Conservation (phyloP, 2,113 vertebrate species). For the Toxotes jaculatrix region DNA sequence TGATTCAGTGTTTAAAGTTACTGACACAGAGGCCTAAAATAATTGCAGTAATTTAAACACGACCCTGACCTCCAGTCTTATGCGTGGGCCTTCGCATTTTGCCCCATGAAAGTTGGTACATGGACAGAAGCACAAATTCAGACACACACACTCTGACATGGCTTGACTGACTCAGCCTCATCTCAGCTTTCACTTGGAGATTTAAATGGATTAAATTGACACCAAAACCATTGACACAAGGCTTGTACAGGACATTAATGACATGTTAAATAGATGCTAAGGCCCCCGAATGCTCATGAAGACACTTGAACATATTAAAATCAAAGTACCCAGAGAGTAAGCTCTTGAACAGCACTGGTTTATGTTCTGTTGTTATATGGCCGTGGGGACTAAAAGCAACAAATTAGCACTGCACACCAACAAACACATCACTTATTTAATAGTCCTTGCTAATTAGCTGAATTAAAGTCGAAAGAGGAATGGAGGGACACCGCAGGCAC, state of each 20-base stretch:
- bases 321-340: conserved; percentile 43
- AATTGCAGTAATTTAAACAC: not conserved
- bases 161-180: not conserved
- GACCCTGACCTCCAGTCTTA: too few species aligned
- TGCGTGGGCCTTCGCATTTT: not conserved
- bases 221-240: conserved; percentile 26
- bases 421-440: conserved; percentile 75
- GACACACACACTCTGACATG: not conserved
- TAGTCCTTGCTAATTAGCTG: conserved; percentile 68
- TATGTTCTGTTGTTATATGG: conserved; percentile 59
- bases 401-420: conserved; percentile 62
- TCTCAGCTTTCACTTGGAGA: conserved; percentile 27
- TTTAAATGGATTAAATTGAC: conserved; percentile 43
- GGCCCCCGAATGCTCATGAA: conserved; percentile 21
- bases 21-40: conserved; percentile 1
- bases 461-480: conserved; percentile 67
- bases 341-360: conserved; percentile 37
- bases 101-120: not conserved
- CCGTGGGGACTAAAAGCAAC: conserved; percentile 63
- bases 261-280: conserved; percentile 42
- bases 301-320: conserved; percentile 55
- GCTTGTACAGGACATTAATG: conserved; percentile 17
- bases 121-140: not conserved
- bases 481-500: conserved; percentile 44
- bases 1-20: not conserved